Conservation (phyloP, 2,888 invertebrate genomes). For the Rhodophaea formosa region DNA sequence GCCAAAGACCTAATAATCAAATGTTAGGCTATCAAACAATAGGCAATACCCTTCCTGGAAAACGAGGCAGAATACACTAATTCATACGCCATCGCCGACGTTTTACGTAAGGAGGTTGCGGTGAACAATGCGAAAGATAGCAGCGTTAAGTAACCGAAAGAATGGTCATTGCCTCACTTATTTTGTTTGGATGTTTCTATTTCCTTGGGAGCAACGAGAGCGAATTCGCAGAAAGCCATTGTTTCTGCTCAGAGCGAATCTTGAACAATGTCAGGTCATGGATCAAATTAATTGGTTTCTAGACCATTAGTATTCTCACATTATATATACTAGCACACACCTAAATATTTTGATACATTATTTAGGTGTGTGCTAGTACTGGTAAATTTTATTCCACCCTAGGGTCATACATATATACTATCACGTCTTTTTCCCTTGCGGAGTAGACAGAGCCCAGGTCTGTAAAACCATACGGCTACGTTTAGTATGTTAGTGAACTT, state of each 20-base stretch:
- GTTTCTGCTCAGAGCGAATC: slow-evolving; percentile 37
- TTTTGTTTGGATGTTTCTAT: slow-evolving; percentile 56
- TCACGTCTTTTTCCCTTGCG: no score
- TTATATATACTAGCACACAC: no score
- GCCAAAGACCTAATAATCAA: not conserved
- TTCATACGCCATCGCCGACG: slow-evolving; percentile 69
- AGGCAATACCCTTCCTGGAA: slow-evolving; percentile 62
- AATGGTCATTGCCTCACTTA: slow-evolving; percentile 73
- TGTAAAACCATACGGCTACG: no score
- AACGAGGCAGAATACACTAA: slow-evolving; percentile 57
- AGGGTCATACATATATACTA: no score
- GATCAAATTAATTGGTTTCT: slow-evolving; percentile 29
- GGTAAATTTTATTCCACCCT: no score
- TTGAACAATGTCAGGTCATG: slow-evolving; percentile 35
- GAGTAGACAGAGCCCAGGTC: no score
- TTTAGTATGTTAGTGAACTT: no score
- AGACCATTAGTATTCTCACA: no score
- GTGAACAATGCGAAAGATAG: slow-evolving; percentile 74
- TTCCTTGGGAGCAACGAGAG: slow-evolving; percentile 64
- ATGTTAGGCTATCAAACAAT: slow-evolving; percentile 46
- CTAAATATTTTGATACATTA: no score
- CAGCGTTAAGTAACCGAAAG: slow-evolving; percentile 64
- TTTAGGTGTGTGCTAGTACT: no score
- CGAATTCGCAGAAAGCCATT: slow-evolving; percentile 57
- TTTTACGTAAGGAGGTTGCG: slow-evolving; percentile 63